Base-by-base conservation (phyloP, 2,888 invertebrate genomes). In the Cylloceria caligata region DNA sequence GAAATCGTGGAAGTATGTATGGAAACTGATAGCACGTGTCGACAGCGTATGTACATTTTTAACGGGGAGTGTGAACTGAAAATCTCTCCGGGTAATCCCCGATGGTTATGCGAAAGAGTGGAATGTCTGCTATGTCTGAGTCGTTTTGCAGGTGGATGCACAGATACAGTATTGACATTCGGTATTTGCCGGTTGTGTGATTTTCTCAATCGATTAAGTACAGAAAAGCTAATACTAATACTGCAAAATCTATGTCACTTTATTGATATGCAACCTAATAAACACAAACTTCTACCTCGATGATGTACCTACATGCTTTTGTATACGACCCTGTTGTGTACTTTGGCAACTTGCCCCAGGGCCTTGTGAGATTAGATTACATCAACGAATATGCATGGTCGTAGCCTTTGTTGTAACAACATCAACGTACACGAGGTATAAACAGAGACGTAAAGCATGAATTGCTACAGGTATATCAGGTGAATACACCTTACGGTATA, bases 291-390 rank as follows among this genome's bases (percentile, higher is more conserved):
- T 30, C 30, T 62, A 36, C 19, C 36, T 36, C 60, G 30, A 57
- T 57, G 55, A 57, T 57, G 55, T n/a, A 57, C 30, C 55, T 9
- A 16, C 11, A 3, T 2, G 64, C 27, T 47, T 65, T 45, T 65
- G 47, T 27, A 65, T 3, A 45, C 45, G 27, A 47, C 0, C 24
- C 27, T 4, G 30, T 30, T 65, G 65, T 30, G 24, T 45, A 42
- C 47, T 47, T 47, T 34, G 45, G 39, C 24, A 45, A 47, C 30
- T 13, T 27, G 60, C 64, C 71, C 27, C 65, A 45, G 77, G 77
- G 7, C 65, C 47, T 72, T 78, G 78, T 49, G 72, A 72, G 81
- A 81, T 81, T 81, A 81, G 65, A 81, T 81, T 81, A 78, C 77
- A 24, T 9, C 55, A 24, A 72, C 47, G 65, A 27, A 65, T n/a